Percentiles rank a stretch among this genome's conserved stretches.
These are phyloP conservation scores for Planiliza haematocheilus DNA, from an alignment of 2,113 vertebrate species.

Conservation along the genomic window DNA sequence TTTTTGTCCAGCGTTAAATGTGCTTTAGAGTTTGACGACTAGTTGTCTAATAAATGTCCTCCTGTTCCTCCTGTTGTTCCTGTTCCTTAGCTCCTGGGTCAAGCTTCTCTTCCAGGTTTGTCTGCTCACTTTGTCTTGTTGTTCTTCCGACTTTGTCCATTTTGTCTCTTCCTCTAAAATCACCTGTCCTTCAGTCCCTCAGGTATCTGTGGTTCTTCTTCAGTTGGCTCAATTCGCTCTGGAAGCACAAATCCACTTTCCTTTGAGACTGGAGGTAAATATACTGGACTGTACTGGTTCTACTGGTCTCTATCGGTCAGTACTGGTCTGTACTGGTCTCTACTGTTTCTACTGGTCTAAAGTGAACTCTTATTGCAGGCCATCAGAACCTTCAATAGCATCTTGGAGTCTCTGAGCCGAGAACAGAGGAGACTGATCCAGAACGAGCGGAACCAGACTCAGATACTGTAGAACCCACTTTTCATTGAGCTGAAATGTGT, in stretches of 20 bases:
- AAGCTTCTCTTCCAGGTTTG: slow-evolving; percentile 56
- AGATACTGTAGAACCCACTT: slow-evolving; percentile 25
- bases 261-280: slow-evolving; percentile 87
- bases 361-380: slow-evolving; percentile 80
- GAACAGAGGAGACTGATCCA: slow-evolving; percentile 83
- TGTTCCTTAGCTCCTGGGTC: slow-evolving; percentile 54
- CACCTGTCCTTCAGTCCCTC: slow-evolving; percentile 32
- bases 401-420: slow-evolving; percentile 80
- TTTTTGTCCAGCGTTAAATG: no score
- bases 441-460: slow-evolving; percentile 77
- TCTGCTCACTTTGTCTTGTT: neutral
- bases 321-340: neutral
- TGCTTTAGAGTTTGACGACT: no score
- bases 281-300: neutral
- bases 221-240: slow-evolving; percentile 83
- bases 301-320: neutral
- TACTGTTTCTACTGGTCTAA: neutral
- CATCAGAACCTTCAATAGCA: slow-evolving; percentile 88
- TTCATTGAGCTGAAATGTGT: no score
- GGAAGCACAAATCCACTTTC: slow-evolving; percentile 69
- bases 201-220: slow-evolving; percentile 84
- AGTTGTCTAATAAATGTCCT: no score
- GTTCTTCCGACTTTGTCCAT: neutral
- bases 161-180: no score
- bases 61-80: no score